Evolutionary conservation across 2,113 vertebrate genomes (phyloP).

Genomic region (Eudorcas thomsonii): DNA sequence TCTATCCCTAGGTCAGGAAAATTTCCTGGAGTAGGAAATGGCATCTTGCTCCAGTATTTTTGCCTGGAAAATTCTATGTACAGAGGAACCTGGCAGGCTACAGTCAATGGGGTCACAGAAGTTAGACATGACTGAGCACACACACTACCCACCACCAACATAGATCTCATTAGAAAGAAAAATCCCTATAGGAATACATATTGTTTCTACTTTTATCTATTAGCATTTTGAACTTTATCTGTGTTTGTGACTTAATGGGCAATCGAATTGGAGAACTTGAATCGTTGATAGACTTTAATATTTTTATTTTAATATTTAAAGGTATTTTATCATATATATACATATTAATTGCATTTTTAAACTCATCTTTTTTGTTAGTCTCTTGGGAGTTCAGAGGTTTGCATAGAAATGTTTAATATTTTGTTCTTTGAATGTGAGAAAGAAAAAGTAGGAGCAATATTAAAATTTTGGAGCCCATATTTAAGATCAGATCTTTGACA

Average conservation of each 20-base stretch:
- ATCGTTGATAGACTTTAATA: neutral
- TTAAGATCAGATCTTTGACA: neutral
- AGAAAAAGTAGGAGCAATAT: neutral
- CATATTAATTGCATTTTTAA: constrained; percentile 5
- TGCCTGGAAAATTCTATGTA: neutral
- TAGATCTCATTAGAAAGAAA: neutral
- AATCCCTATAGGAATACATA: neutral
- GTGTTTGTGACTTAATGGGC: neutral
- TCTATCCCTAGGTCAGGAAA: neutral
- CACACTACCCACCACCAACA: neutral
- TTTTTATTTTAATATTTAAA: constrained; percentile 43
- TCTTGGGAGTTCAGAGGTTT: neutral
- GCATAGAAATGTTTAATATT: neutral
- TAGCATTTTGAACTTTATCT: constrained; percentile 52
- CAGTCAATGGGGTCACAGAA: neutral
- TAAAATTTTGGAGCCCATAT: neutral
- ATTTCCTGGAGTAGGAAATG: neutral
- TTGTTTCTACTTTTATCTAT: neutral
- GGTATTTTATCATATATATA: neutral
- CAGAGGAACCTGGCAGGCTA: neutral
- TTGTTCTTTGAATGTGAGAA: neutral
- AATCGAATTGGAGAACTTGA: neutral
- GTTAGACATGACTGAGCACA: neutral
- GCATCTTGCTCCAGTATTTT: neutral
- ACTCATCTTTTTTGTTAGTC: neutral